These are phyloP conservation scores for Burhinus bistriatus DNA, from an alignment of 2,113 vertebrate genomes.

Conservation along the genomic window DNA sequence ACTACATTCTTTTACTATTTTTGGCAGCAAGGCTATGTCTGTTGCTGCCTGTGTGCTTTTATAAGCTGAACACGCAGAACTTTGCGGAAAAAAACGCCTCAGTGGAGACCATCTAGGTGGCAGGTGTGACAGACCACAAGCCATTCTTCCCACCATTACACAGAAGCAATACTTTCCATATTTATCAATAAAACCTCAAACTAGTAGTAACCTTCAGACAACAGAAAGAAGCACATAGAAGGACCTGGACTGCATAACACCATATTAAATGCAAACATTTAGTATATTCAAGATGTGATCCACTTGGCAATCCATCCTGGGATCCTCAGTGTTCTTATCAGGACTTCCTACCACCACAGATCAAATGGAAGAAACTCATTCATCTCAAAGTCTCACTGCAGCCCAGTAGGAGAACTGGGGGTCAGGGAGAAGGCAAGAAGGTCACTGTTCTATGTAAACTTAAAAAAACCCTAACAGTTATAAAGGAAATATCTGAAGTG, in stretches of 20 bases:
- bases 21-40: neutral
- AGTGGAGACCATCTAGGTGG: neutral
- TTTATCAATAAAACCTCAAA: neutral
- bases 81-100: neutral
- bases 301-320: too few species aligned
- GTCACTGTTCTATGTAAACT: neutral
- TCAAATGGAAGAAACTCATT: too few species aligned
- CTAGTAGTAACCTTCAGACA: too few species aligned
- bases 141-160: neutral
- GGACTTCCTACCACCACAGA: too few species aligned
- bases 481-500: neutral
- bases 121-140: neutral
- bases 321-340: too few species aligned
- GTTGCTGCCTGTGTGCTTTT: fast-evolving
- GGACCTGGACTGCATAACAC: too few species aligned
- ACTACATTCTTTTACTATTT: neutral
- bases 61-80: neutral
- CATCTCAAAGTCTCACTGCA: too few species aligned
- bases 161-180: neutral
- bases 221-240: too few species aligned
- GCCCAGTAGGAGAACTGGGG: too few species aligned
- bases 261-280: too few species aligned
- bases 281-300: too few species aligned
- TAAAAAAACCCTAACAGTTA: neutral
- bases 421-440: neutral